Conservation (phyloP, 2,797 vertebrate genomes). For the Lates japonicus region DNA sequence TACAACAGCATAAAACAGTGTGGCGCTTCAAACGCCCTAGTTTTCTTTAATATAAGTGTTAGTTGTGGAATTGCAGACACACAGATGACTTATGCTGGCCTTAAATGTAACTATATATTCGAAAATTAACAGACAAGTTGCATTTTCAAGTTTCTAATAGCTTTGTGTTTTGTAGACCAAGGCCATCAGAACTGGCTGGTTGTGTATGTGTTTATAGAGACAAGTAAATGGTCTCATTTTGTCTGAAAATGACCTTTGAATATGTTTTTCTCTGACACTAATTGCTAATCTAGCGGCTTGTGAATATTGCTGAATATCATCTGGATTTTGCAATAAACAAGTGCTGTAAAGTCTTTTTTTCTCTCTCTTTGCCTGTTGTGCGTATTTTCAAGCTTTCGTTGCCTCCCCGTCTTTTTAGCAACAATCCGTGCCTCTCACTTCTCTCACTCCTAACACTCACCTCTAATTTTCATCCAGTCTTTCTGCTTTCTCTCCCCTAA, state of each 20-base stretch:
- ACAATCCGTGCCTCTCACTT: conserved; percentile 51
- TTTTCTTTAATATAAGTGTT: background rate
- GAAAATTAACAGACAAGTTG: conserved; percentile 24
- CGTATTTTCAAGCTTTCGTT: conserved; percentile 49
- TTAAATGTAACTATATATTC: conserved; percentile 19
- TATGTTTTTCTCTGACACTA: conserved; percentile 59
- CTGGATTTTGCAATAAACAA: conserved; percentile 66
- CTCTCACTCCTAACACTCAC: conserved; percentile 41
- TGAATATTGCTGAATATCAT: conserved; percentile 63
- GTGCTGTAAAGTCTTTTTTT: conserved; percentile 47
- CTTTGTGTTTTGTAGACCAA: conserved; percentile 36
- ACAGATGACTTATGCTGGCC: background rate
- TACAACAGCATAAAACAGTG: background rate
- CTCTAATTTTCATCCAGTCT: conserved; percentile 69
- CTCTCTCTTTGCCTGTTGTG: conserved; percentile 23
- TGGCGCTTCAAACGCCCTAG: background rate
- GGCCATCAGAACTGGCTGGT: conserved; percentile 5
- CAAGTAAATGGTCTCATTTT: conserved; percentile 36
- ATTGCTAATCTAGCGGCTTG: conserved; percentile 63
- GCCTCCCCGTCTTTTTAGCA: conserved; percentile 61
- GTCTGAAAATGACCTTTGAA: conserved; percentile 58
- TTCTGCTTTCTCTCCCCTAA: conserved; percentile 48
- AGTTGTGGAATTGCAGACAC: conserved; percentile 18
- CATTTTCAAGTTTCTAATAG: conserved; percentile 30
- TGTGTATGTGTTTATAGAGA: conserved; percentile 36